These are phyloP conservation scores for Aulostomus chinensis DNA, from an alignment of 2,797 vertebrate species.

Conservation along the genomic window DNA sequence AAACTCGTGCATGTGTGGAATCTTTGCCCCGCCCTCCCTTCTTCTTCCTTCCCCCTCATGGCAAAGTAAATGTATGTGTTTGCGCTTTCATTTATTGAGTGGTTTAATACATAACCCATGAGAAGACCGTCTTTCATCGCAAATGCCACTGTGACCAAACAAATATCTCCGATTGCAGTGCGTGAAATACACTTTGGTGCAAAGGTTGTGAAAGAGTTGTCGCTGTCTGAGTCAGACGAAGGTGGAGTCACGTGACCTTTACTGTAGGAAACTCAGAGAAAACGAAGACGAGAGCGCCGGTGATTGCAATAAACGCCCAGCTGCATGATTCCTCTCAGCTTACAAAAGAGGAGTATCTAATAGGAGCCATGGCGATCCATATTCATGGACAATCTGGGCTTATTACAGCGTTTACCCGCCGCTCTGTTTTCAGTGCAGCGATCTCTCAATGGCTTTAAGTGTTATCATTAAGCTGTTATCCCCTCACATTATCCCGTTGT, in stretches of 20 bases:
- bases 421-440: slow-evolving; percentile 41
- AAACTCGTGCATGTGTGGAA: slow-evolving; percentile 32
- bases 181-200: too few relatives aligned
- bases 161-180: too few relatives aligned
- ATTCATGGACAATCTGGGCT: slow-evolving; percentile 69
- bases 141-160: slow-evolving; percentile 3
- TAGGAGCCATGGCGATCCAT: slow-evolving; percentile 59
- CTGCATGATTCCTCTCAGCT: slow-evolving; percentile 46
- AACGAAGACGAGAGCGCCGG: slow-evolving; percentile 1
- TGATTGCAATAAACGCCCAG: slow-evolving; percentile 45
- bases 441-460: slow-evolving; percentile 66
- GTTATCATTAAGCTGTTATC: slow-evolving; percentile 77
- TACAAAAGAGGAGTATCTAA: slow-evolving; percentile 62
- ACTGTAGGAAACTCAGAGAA: slow-evolving; percentile 13
- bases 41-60: slow-evolving; percentile 25
- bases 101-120: slow-evolving; percentile 34
- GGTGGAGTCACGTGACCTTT: background rate
- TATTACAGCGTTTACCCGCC: slow-evolving; percentile 61
- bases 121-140: slow-evolving; percentile 18
- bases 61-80: slow-evolving; percentile 29
- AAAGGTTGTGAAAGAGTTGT: too few relatives aligned
- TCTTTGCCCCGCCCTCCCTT: slow-evolving; percentile 3
- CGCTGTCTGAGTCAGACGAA: too few relatives aligned
- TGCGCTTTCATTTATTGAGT: background rate
- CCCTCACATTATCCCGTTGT: slow-evolving; percentile 61